Percentiles rank a stretch among this genome's conserved stretches.
phyloP scores from a whole-genome alignment of 2,888 invertebrate genomes.

The Sicus ferrugineus region DNA sequence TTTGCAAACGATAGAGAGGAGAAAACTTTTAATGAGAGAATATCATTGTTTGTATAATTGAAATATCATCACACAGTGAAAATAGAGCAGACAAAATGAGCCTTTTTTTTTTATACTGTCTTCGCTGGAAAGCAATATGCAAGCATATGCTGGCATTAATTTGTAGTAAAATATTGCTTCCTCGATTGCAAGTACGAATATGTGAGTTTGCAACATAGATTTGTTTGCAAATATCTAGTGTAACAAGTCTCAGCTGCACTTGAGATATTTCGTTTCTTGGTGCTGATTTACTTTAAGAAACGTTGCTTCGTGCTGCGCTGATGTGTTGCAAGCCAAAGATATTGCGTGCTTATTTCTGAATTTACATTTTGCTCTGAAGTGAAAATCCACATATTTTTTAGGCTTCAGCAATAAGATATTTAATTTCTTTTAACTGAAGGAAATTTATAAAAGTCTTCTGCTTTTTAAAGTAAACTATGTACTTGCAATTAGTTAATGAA shows the following conservation, averaged over 20 bases:
- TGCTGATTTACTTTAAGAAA: background rate
- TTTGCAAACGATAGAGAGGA: too few relatives aligned
- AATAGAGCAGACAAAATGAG: background rate
- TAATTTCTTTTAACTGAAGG: too few relatives aligned
- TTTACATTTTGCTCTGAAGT: constrained; percentile 6
- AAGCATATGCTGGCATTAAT: background rate
- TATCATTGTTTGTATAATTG: too few relatives aligned
- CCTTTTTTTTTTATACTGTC: background rate
- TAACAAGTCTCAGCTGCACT: background rate
- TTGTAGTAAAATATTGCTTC: background rate
- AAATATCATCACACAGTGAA: too few relatives aligned
- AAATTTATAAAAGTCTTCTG: too few relatives aligned
- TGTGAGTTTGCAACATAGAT: too few relatives aligned
- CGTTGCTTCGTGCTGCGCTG: background rate
- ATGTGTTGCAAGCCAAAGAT: background rate
- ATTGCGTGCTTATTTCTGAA: constrained; percentile 4
- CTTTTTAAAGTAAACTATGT: too few relatives aligned
- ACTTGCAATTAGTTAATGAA: too few relatives aligned
- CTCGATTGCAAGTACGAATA: background rate
- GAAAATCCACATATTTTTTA: background rate
- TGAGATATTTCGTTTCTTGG: constrained; percentile 12
- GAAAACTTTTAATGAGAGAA: too few relatives aligned
- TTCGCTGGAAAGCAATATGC: background rate
- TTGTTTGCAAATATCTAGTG: background rate
- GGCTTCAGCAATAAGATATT: background rate